Conservation (phyloP, 2,113 vertebrate genomes). For the Diadophis punctatus region DNA sequence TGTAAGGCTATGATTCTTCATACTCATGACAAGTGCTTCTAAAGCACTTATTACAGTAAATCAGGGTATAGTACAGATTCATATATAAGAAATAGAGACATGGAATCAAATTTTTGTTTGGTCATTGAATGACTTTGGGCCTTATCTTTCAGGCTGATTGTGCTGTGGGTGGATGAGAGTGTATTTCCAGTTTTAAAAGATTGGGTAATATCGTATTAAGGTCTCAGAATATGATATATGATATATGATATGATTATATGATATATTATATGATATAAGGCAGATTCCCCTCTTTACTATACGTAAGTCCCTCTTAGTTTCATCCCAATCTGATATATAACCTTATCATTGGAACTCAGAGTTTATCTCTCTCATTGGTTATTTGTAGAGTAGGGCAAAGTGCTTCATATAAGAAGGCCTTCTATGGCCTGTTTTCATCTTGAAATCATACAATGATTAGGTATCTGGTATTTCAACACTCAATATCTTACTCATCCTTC, state of each 20-base stretch:
- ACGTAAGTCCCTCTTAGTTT: background rate
- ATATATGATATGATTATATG: too few species aligned
- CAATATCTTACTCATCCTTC: background rate
- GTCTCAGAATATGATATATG: too few species aligned
- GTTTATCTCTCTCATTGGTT: background rate
- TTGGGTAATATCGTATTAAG: background rate
- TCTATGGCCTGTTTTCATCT: background rate
- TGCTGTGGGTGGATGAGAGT: background rate
- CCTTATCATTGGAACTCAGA: background rate
- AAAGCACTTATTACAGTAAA: background rate
- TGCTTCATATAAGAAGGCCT: background rate
- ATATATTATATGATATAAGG: background rate
- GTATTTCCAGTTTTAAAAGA: background rate
- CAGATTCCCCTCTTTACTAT: background rate
- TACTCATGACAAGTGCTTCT: background rate
- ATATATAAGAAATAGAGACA: background rate
- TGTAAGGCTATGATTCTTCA: background rate
- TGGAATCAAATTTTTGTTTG: background rate
- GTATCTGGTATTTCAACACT: background rate
- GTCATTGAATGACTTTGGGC: background rate
- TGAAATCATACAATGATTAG: rapidly evolving
- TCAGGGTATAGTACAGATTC: background rate
- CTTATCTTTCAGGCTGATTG: background rate
- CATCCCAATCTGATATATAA: background rate
- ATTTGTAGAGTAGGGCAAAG: background rate